A percentile compares a stretch with the other conserved stretches of the same genome.
Evolutionary conservation across 2,888 invertebrate species (phyloP).

Genomic region (Rhorus exstirpatorius): DNA sequence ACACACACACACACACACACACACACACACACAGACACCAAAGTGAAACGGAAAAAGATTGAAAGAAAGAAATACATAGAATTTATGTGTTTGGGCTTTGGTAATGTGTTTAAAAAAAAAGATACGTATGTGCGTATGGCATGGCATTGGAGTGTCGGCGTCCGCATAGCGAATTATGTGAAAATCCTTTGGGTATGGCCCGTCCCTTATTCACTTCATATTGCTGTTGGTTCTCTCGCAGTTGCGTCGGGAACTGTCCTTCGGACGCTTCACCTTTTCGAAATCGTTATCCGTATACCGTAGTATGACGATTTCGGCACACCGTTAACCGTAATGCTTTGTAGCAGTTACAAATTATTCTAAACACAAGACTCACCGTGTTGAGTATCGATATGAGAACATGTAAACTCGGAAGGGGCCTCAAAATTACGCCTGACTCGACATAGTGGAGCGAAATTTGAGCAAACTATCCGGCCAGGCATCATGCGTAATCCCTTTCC

Average conservation of each 20-base stretch:
- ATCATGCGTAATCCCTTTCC: not conserved
- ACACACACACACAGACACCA: slow-evolving; percentile 52
- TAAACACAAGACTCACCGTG: slow-evolving; percentile 14
- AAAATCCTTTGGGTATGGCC: slow-evolving; percentile 49
- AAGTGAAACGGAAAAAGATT: slow-evolving; percentile 73
- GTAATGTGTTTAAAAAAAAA: slow-evolving; percentile 52
- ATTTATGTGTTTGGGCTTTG: slow-evolving; percentile 62
- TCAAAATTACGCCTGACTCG: not conserved
- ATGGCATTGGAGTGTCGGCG: slow-evolving; percentile 61
- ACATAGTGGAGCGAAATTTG: not conserved
- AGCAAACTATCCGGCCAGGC: not conserved
- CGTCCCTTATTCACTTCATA: slow-evolving; percentile 38
- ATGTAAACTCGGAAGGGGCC: not conserved
- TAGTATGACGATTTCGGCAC: slow-evolving; percentile 37
- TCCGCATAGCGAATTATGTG: slow-evolving; percentile 68
- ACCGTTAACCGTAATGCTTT: slow-evolving; percentile 27
- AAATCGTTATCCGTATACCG: slow-evolving; percentile 43
- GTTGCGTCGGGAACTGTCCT: slow-evolving; percentile 26
- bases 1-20: slow-evolving; percentile 53
- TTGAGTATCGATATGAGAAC: not conserved
- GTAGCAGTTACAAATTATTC: slow-evolving; percentile 49
- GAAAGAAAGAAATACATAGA: slow-evolving; percentile 73
- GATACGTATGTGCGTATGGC: slow-evolving; percentile 38
- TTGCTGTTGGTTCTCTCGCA: slow-evolving; percentile 20
- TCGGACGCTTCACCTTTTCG: slow-evolving; percentile 34